Base-by-base conservation (phyloP, 2,113 vertebrate genomes). In the Ammospiza nelsoni region DNA sequence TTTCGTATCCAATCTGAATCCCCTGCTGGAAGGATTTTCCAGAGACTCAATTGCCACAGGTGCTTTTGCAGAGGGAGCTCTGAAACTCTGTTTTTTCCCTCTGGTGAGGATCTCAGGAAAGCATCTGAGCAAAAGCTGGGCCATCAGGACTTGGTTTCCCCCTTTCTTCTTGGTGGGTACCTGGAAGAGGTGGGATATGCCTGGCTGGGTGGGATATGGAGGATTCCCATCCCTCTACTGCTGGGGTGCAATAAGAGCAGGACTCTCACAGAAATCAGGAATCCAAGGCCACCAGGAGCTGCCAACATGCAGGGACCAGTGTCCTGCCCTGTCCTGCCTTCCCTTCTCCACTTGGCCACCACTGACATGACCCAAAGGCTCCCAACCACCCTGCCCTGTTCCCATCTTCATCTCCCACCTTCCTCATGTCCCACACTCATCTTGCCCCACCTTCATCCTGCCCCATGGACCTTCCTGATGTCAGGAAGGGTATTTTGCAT, bases 361-460 rank as follows among this genome's bases (percentile, higher is more conserved):
- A 24, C 29, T 59, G 65, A 20, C 52, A 35, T 18, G 43, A 15
- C 27, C 59, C 31, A 41, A 54, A 66, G 49, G 28, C 28, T n/a
- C 41, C 33, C 68, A 71, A 9, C 6, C 7, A 1, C 41, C 15
- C 62, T 27, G 49, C 2, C 4, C 44, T 4, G 0, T 20, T 29
- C 33, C n/a, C n/a, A 16, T n/a, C n/a, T n/a, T n/a, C 41, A 25
- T 14, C 6, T 65, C 33, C 44, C 77, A 14, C 19, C 61, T 66
- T 59, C 52, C n/a, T 75, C 33, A 5, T 4, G 8, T 14, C 68
- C 44, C 27, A 46, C 1, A 33, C 8, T 48, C 75, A 25, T 21
- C 66, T 24, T 39, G 33, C 22, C 48, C 33, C 55, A 62, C 4
- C 46, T 59, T 25, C 35, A 31, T 35, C 29, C 4, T 27, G 28